Percentiles rank a stretch among this genome's conserved stretches.
phyloP scores from a whole-genome alignment of 2,888 invertebrate species.

The Morpho achilles region DNA sequence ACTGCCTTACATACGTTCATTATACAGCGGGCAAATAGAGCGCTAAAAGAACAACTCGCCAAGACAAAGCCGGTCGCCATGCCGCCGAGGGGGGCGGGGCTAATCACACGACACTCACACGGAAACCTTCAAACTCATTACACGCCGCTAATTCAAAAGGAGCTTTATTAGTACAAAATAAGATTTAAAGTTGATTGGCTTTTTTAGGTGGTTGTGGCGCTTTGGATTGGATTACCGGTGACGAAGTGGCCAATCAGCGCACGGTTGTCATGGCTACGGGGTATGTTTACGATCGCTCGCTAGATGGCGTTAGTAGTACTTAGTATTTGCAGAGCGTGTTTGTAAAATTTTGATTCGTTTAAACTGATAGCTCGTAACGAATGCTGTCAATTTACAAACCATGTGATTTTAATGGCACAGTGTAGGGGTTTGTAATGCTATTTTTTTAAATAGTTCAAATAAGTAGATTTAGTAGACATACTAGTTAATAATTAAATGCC shows the following conservation, averaged over 20 bases:
- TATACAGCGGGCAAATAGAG: slow-evolving; percentile 29
- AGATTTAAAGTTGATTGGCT: slow-evolving; percentile 47
- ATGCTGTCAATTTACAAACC: too few species aligned
- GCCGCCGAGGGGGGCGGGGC: slow-evolving; percentile 68
- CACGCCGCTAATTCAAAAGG: slow-evolving; percentile 37
- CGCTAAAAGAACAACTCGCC: slow-evolving; percentile 59
- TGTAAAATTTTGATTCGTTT: too few species aligned
- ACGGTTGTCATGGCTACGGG: slow-evolving; percentile 64
- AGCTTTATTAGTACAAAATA: slow-evolving; percentile 40
- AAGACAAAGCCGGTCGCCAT: slow-evolving; percentile 65
- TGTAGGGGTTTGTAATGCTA: too few species aligned
- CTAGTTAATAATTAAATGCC: too few species aligned
- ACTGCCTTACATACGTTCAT: slow-evolving; percentile 19
- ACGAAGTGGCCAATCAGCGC: slow-evolving; percentile 71
- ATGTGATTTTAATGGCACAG: too few species aligned
- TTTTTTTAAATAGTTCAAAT: too few species aligned
- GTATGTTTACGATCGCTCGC: slow-evolving; percentile 36
- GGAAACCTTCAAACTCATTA: slow-evolving; percentile 33
- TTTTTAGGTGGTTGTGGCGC: slow-evolving; percentile 42
- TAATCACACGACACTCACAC: slow-evolving; percentile 49
- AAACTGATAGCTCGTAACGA: too few species aligned
- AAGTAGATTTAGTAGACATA: too few species aligned
- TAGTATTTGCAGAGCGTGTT: slow-evolving; percentile 9
- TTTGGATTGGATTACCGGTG: slow-evolving; percentile 33
- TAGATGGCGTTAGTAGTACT: slow-evolving; percentile 56